Percentiles rank a stretch among this genome's conserved stretches.
Evolutionary conservation across 2,797 vertebrate species (phyloP).

Genomic region (Gymnothorax javanicus): DNA sequence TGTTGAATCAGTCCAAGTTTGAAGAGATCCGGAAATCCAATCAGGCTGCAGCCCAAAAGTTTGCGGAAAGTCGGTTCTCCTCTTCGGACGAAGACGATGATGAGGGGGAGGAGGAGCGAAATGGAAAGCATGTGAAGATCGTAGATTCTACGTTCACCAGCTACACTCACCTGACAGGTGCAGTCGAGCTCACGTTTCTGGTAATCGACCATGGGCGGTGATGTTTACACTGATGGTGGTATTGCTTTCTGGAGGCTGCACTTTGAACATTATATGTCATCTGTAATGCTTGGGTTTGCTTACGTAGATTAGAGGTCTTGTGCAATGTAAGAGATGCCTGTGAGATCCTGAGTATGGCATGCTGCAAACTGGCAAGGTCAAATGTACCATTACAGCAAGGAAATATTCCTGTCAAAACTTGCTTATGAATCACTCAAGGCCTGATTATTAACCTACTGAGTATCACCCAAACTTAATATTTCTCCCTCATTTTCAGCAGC

Average conservation of each 20-base stretch:
- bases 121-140: slow-evolving; percentile 82
- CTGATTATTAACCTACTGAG: neutral
- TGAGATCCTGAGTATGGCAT: neutral
- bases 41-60: slow-evolving; percentile 83
- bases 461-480: neutral
- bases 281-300: neutral
- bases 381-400: neutral
- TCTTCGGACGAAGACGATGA: slow-evolving; percentile 82
- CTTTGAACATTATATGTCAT: neutral
- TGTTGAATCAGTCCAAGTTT: slow-evolving; percentile 80
- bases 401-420: neutral
- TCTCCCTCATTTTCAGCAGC: neutral
- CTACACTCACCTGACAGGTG: slow-evolving; percentile 88
- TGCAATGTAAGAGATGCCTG: neutral
- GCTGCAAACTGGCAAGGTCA: neutral
- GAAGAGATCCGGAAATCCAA: slow-evolving; percentile 91
- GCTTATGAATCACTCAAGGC: neutral
- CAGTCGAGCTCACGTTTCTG: neutral
- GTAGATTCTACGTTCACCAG: slow-evolving; percentile 85
- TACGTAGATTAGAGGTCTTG: neutral
- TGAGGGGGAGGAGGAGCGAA: slow-evolving; percentile 68
- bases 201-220: neutral
- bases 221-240: neutral
- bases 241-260: neutral
- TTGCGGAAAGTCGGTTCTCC: slow-evolving; percentile 78